Conservation (phyloP, 2,888 invertebrate species). For the Apamea sordens region DNA sequence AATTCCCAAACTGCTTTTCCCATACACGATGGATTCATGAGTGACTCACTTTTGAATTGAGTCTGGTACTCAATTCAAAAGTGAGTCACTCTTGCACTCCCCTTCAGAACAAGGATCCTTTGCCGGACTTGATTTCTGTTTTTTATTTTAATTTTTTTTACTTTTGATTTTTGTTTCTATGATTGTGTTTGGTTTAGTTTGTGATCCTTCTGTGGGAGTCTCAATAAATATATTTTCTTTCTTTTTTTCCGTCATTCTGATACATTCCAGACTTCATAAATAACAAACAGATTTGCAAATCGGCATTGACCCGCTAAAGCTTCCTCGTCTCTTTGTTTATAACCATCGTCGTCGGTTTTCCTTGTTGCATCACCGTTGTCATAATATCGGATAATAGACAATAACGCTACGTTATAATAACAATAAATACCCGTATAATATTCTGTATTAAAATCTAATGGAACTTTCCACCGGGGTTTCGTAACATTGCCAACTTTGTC, state of each 20-base stretch:
- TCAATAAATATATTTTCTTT: background rate
- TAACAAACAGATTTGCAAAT: slow-evolving; percentile 42
- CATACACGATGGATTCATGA: background rate
- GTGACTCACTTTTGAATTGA: background rate
- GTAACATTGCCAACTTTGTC: slow-evolving; percentile 57
- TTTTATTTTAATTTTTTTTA: background rate
- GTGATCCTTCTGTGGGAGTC: background rate
- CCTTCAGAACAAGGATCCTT: background rate
- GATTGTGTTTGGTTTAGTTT: background rate
- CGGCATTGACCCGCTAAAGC: slow-evolving; percentile 44
- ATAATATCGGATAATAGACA: slow-evolving; percentile 69
- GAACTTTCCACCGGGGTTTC: slow-evolving; percentile 65
- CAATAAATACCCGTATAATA: slow-evolving; percentile 62
- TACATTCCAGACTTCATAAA: slow-evolving; percentile 13
- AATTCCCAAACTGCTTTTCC: background rate
- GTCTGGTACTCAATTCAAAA: too few species aligned
- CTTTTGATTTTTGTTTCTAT: background rate
- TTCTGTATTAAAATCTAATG: slow-evolving; percentile 59
- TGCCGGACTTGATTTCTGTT: background rate
- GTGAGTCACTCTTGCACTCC: background rate
- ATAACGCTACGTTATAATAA: slow-evolving; percentile 62
- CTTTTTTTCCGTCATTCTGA: background rate
- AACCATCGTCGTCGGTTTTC: slow-evolving; percentile 69
- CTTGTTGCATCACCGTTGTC: slow-evolving; percentile 74
- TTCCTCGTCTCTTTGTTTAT: slow-evolving; percentile 59